Conservation (phyloP, 2,113 vertebrate species). For the Centrocercus urophasianus region DNA sequence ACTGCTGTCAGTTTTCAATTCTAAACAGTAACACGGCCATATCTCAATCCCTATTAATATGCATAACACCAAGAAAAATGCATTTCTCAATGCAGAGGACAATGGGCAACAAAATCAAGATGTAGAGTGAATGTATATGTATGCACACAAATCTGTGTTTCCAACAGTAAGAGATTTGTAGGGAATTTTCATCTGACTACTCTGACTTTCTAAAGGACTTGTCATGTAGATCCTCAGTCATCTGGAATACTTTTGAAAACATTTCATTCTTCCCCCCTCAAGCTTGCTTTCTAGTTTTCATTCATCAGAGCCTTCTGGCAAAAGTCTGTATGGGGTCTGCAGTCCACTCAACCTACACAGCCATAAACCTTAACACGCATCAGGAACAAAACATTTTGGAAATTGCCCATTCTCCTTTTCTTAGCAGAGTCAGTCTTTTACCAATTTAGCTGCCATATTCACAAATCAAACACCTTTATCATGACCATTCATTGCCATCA, state of each 20-base stretch:
- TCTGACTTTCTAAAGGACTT: not conserved
- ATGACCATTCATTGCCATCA: not conserved
- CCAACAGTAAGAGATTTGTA: not conserved
- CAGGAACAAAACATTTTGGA: conserved; percentile 10
- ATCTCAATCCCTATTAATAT: not conserved
- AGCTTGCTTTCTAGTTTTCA: not conserved
- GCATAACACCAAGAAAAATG: not conserved
- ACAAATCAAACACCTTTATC: conserved; percentile 32
- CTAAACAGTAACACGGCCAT: not conserved
- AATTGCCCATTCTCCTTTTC: not conserved
- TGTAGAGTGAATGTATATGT: not conserved
- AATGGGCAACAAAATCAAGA: not conserved
- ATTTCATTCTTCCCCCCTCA: not conserved
- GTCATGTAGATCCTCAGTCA: not conserved
- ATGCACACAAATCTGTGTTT: not conserved
- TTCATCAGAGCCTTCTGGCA: not conserved
- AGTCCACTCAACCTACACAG: not conserved
- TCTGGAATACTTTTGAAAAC: not conserved
- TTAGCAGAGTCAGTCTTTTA: not conserved
- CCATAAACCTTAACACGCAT: not conserved
- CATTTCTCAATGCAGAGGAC: not conserved
- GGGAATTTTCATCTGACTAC: not conserved
- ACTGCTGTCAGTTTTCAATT: not conserved
- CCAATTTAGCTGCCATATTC: conserved; percentile 27
- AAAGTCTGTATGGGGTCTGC: not conserved